Percentiles rank a stretch among this genome's conserved stretches.
These are phyloP conservation scores for Toxostoma redivivum DNA, from an alignment of 2,113 vertebrate genomes.

Conservation along the genomic window DNA sequence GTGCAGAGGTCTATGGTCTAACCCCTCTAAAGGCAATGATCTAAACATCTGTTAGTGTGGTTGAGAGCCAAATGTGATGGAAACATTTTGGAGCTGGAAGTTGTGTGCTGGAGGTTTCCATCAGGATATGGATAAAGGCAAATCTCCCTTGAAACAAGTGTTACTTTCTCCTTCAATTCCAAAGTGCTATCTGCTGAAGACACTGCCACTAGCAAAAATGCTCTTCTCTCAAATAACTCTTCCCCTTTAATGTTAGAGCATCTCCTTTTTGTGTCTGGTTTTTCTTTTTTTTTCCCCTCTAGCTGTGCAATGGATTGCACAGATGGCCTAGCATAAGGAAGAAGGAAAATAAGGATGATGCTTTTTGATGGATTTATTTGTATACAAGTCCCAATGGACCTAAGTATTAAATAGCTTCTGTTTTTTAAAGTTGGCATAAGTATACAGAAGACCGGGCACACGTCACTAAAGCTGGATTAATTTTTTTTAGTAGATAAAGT, in stretches of 20 bases:
- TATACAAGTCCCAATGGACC: neutral
- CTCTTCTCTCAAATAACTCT: neutral
- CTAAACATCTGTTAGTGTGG: neutral
- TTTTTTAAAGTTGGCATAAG: neutral
- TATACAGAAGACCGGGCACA: neutral
- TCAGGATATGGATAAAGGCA: neutral
- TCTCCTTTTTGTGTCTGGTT: neutral
- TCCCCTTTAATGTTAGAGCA: neutral
- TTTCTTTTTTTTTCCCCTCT: neutral
- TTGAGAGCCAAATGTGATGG: neutral
- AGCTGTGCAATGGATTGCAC: neutral
- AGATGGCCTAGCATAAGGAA: slow-evolving; percentile 46
- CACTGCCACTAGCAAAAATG: neutral
- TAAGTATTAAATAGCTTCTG: slow-evolving; percentile 18
- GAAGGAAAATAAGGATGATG: slow-evolving; percentile 31
- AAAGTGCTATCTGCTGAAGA: neutral
- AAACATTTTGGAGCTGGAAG: neutral
- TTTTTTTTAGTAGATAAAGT: neutral
- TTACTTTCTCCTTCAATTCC: neutral
- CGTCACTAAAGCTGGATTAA: neutral
- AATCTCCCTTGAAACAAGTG: neutral
- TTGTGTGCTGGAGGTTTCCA: neutral
- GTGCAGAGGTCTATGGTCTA: neutral
- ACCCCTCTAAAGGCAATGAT: neutral
- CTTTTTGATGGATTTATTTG: slow-evolving; percentile 45